Evolutionary conservation across 2,113 vertebrate genomes (phyloP).

Genomic region (Heterochromis multidens): DNA sequence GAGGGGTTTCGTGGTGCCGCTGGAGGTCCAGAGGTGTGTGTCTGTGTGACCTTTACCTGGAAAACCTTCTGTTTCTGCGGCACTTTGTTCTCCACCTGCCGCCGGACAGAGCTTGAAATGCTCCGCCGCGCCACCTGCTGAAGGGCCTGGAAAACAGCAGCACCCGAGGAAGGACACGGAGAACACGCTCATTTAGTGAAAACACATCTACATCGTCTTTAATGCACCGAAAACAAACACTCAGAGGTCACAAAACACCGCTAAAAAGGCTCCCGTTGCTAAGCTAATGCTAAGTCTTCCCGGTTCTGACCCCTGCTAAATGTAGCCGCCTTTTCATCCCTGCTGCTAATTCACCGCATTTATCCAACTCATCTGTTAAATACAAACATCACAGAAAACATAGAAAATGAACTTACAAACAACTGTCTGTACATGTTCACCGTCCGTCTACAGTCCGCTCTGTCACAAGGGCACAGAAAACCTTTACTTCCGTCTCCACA

Average conservation of each 20-base stretch:
- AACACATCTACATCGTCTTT: not conserved
- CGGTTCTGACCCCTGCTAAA: slow-evolving; percentile 26
- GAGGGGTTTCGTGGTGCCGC: not conserved
- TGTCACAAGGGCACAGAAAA: slow-evolving; percentile 55
- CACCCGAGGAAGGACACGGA: not conserved
- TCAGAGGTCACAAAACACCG: not conserved
- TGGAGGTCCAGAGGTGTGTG: not conserved
- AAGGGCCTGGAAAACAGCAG: slow-evolving; percentile 69
- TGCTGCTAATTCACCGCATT: accelerated
- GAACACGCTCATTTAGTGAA: not conserved
- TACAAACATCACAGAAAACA: accelerated
- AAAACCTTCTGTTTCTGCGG: slow-evolving; percentile 85
- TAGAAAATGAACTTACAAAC: slow-evolving; percentile 16
- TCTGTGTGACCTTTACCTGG: slow-evolving; percentile 78
- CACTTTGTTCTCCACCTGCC: slow-evolving; percentile 81
- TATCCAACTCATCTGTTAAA: not conserved
- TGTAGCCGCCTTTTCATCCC: not conserved
- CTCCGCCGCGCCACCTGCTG: slow-evolving; percentile 81
- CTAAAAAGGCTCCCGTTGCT: not conserved
- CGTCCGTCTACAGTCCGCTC: not conserved
- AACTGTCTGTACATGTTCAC: slow-evolving; percentile 51
- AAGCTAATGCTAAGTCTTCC: slow-evolving; percentile 15
- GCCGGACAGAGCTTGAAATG: slow-evolving; percentile 78
- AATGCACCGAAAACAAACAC: not conserved
- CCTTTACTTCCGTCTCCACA: slow-evolving; percentile 13